These are phyloP conservation scores for Glossosoma conforme DNA, from an alignment of 1,140 invertebrate genomes.

Conservation along the genomic window DNA sequence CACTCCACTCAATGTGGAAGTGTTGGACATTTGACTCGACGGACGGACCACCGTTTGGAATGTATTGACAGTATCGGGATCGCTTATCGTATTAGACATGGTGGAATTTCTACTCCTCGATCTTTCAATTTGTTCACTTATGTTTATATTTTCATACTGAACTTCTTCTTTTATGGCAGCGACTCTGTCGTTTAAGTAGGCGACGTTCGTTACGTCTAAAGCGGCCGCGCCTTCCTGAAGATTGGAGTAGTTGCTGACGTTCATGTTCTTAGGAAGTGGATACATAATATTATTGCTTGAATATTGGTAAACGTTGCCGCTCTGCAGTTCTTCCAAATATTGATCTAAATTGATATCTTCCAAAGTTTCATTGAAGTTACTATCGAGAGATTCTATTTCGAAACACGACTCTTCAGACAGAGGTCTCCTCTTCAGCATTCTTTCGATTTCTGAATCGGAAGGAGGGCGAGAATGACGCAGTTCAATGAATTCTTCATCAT, in stretches of 20 bases:
- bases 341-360: constrained; percentile 58
- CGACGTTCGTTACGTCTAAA: constrained; percentile 19
- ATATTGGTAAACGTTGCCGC: constrained; percentile 38
- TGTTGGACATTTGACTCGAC: constrained; percentile 10
- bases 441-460: constrained; percentile 52
- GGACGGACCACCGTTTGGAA: constrained; percentile 28
- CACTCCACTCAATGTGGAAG: constrained; percentile 12
- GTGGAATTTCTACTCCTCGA: constrained; percentile 28
- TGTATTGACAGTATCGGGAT: constrained; percentile 27
- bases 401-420: constrained; percentile 63
- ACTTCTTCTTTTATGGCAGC: constrained; percentile 33
- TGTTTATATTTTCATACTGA: constrained; percentile 36
- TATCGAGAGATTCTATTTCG: constrained; percentile 58
- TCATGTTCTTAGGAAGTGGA: constrained; percentile 5
- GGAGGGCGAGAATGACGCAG: constrained; percentile 42
- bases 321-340: constrained; percentile 60
- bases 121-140: constrained; percentile 20
- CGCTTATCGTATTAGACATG: constrained; percentile 24
- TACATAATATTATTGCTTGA: constrained; percentile 10
- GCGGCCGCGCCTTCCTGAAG: constrained; percentile 6
- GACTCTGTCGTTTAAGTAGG: constrained; percentile 29
- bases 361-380: constrained; percentile 51
- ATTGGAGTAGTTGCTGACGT: constrained; percentile 5
- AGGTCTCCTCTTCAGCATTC: constrained; percentile 63
- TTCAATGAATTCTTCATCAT: constrained; percentile 47